Conservation (phyloP, 2,888 invertebrate genomes). For the Athalia cordata region DNA sequence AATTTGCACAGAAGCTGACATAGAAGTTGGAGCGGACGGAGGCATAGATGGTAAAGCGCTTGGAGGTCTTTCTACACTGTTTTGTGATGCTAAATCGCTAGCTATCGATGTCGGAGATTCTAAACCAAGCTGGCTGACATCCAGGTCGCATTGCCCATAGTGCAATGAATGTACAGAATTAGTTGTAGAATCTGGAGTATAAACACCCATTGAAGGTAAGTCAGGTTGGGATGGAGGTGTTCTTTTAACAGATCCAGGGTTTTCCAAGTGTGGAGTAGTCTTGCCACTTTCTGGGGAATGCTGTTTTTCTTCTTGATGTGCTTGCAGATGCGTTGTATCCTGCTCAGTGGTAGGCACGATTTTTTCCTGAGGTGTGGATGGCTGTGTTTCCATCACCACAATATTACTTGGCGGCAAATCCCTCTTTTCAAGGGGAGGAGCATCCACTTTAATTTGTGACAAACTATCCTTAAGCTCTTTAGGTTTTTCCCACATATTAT, state of each 20-base stretch:
- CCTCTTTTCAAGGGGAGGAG: conserved; percentile 34
- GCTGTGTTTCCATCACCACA: conserved; percentile 32
- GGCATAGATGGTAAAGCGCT: conserved; percentile 76
- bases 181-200: conserved; percentile 89
- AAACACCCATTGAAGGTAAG: conserved; percentile 88
- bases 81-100: conserved; percentile 88
- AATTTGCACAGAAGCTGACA: conserved; percentile 63
- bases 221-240: conserved; percentile 77
- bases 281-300: conserved; percentile 72
- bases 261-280: conserved; percentile 72
- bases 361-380: conserved; percentile 61
- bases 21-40: conserved; percentile 57
- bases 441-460: conserved; percentile 26
- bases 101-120: conserved; percentile 93
- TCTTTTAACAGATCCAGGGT: conserved; percentile 74
- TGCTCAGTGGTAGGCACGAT: conserved; percentile 50
- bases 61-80: conserved; percentile 80
- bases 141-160: conserved; percentile 87
- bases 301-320: conserved; percentile 67
- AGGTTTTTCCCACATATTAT: conserved; percentile 45
- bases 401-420: conserved; percentile 13
- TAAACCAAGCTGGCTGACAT: conserved; percentile 88
- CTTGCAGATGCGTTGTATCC: conserved; percentile 58
- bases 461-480: conserved; percentile 42
- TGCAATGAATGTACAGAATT: conserved; percentile 89